A percentile compares a stretch with the other conserved stretches of the same genome.
phyloP scores from a whole-genome alignment of 2,888 invertebrate species.

The Urechis unicinctus region DNA sequence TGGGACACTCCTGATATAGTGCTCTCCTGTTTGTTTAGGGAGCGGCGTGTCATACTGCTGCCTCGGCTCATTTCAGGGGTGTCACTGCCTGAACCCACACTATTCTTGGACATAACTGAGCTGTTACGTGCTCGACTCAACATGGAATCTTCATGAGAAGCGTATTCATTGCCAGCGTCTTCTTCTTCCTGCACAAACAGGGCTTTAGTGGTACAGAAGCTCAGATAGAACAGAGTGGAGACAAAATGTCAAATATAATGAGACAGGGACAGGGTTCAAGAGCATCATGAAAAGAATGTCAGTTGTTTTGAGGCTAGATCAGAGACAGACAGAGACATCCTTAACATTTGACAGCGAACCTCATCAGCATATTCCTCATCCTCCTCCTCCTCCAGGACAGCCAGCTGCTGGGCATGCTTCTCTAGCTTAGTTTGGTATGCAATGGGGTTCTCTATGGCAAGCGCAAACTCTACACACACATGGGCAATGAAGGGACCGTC shows the following conservation, averaged over 20 bases:
- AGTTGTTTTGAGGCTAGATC: not conserved
- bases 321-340: too few relatives aligned
- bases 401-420: conserved; percentile 82
- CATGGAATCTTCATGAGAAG: not conserved
- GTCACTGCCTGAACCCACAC: conserved; percentile 5
- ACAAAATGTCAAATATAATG: too few relatives aligned
- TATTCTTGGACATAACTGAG: conserved; percentile 11
- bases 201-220: too few relatives aligned
- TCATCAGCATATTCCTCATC: conserved; percentile 30
- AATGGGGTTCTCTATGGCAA: conserved; percentile 88
- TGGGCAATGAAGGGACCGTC: not conserved
- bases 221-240: too few relatives aligned
- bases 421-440: conserved; percentile 92
- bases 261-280: too few relatives aligned
- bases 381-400: conserved; percentile 80
- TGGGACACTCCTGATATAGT: conserved; percentile 25
- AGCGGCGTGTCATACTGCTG: conserved; percentile 5
- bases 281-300: not conserved
- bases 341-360: too few relatives aligned
- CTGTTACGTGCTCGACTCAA: conserved; percentile 5
- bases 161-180: not conserved
- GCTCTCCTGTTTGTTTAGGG: conserved; percentile 32
- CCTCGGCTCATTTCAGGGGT: conserved; percentile 9
- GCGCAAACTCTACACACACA: conserved; percentile 51
- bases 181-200: not conserved